Evolutionary conservation across 2,113 vertebrate genomes (phyloP).

Genomic region (Marmota monax): DNA sequence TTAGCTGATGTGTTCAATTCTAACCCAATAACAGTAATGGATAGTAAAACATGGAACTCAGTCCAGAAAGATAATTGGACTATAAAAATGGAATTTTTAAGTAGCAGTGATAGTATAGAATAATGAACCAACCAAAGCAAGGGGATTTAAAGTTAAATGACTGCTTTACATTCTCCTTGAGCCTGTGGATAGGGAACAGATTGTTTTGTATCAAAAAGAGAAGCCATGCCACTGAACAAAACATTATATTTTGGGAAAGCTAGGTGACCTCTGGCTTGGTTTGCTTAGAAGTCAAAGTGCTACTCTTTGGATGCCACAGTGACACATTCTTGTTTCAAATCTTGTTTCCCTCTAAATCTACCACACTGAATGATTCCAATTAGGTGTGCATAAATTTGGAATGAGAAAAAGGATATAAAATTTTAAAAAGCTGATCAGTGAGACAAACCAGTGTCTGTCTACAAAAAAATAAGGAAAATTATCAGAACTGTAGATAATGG

Average conservation of each 20-base stretch:
- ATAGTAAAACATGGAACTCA: slow-evolving; percentile 82
- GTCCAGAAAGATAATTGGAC: slow-evolving; percentile 82
- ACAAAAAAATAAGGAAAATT: background rate
- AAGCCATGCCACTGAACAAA: background rate
- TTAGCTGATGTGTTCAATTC: slow-evolving; percentile 85
- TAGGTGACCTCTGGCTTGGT: background rate
- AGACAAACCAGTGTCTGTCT: background rate
- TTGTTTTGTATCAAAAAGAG: background rate
- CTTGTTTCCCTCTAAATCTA: background rate
- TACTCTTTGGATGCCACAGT: background rate
- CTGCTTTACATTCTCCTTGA: slow-evolving; percentile 53
- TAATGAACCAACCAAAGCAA: slow-evolving; percentile 52
- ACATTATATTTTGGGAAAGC: background rate
- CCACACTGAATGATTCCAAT: background rate
- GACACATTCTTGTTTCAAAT: too few species aligned
- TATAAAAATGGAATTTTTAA: slow-evolving; percentile 81
- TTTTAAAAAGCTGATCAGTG: background rate
- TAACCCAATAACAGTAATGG: slow-evolving; percentile 88
- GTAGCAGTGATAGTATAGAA: slow-evolving; percentile 63
- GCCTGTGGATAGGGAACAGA: slow-evolving; percentile 5
- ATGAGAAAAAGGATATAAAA: background rate
- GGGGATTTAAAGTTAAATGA: slow-evolving; percentile 57
- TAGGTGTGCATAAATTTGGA: background rate
- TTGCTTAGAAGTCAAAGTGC: background rate
- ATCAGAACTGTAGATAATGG: background rate